Evolutionary conservation across 2,888 invertebrate species (phyloP).

Genomic region (Meiosimyza decipiens): DNA sequence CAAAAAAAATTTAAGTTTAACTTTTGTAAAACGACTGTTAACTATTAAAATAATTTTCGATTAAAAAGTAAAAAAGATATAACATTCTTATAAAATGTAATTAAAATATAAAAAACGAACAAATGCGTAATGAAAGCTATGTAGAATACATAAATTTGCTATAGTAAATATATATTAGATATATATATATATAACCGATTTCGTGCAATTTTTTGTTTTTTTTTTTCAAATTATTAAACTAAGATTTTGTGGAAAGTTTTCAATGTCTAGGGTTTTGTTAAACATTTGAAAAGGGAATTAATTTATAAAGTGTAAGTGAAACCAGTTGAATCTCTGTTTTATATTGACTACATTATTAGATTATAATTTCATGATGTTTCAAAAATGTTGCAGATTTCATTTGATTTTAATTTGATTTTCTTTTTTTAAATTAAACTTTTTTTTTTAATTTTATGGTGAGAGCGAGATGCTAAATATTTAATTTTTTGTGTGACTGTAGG

Average conservation of each 20-base stretch:
- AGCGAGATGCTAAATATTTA: conserved; percentile 35
- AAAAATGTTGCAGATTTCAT: conserved; percentile 3
- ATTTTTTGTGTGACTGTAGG: background rate
- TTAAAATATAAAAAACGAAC: too few relatives aligned
- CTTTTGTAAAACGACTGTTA: too few relatives aligned
- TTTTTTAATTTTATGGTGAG: conserved; percentile 29
- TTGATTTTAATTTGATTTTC: background rate
- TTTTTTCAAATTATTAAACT: conserved; percentile 5
- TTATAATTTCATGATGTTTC: background rate
- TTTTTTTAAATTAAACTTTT: conserved; percentile 13
- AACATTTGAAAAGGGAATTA: conserved; percentile 16
- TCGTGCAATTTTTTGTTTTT: conserved; percentile 1
- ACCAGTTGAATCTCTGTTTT: conserved; percentile 33
- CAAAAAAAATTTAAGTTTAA: too few relatives aligned
- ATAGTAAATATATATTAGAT: too few relatives aligned
- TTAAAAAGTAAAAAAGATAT: too few relatives aligned
- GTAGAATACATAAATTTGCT: too few relatives aligned
- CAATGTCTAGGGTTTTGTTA: conserved; percentile 43
- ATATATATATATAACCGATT: too few relatives aligned
- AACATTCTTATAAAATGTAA: too few relatives aligned
- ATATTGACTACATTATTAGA: background rate
- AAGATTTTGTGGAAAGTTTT: conserved; percentile 38
- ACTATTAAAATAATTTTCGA: too few relatives aligned
- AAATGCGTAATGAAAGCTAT: too few relatives aligned
- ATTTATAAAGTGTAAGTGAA: conserved; percentile 37